Evolutionary conservation across 2,888 invertebrate species (phyloP), one percentile per base, ranked within the genome.

Genomic region (Eupithecia centaureata): DNA sequence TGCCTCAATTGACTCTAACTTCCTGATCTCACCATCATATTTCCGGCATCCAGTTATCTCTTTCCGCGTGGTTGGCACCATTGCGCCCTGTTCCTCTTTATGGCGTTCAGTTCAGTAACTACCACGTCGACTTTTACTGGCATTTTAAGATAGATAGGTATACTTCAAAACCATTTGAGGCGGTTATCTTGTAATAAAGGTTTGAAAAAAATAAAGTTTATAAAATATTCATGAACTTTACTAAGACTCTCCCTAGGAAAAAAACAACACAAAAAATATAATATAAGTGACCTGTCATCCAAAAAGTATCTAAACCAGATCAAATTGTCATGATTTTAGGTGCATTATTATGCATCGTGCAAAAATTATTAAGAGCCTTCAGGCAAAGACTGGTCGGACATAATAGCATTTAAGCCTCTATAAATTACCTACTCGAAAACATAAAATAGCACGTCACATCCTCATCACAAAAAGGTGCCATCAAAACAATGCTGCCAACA

Each of bases 41-140:
- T 76, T 78, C 75, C 73, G 75, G 60, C 58, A 63, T 66, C 61
- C 63, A 56, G 70, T 56, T 70, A 70, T 69, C 73, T 72, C 77
- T 76, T 86, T 88, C 85, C 87, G 79, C 84, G 80, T 77, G 82
- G 82, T 75, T 82, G 85, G 81, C 85, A 81, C 80, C 83, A 73
- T 73, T 77, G 74, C 77, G 71, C 75, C 72, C 76, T 76, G 58
- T 32, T 61, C 60, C 38, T 79, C 82, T 85, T 86, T 86, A 84
- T 86, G 80, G 82, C 76, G 81, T 84, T 81, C 79, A 10, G 10
- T 22, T 47, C 10, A 42, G 18, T 42, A 42, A 86, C 82, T 85
- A 78, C 73, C 80, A 70, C 74, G 74, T 71, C 67, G 67, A 65
- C 65, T 68, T 85, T 86, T 85, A 83, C 83, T 82, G 77, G 79